Evolutionary conservation across 2,113 vertebrate species (phyloP).

Genomic region (Pomatorhinus ruficollis): DNA sequence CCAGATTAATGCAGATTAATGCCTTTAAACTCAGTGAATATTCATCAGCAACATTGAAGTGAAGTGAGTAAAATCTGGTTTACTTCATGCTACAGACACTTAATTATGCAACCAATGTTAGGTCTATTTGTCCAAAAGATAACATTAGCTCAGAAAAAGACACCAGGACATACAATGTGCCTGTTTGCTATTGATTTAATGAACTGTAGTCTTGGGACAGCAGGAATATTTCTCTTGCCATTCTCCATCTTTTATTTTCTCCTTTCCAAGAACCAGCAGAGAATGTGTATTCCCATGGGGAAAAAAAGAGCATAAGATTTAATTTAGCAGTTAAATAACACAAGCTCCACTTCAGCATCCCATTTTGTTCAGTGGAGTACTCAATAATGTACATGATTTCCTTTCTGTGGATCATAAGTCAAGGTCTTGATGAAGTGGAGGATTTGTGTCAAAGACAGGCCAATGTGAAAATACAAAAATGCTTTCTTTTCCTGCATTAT

Average conservation of each 20-base stretch:
- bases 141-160: background rate
- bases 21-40: background rate
- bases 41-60: rapidly evolving
- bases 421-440: background rate
- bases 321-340: background rate
- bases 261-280: background rate
- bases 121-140: background rate
- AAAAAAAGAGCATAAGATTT: background rate
- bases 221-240: background rate
- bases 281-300: background rate
- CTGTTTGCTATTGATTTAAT: background rate
- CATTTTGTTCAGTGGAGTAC: background rate
- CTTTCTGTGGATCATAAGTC: background rate
- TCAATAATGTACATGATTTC: background rate
- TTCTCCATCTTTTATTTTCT: background rate
- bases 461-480: background rate
- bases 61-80: background rate
- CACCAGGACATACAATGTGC: background rate
- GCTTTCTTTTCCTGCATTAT: background rate
- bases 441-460: background rate
- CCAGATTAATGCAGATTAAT: background rate
- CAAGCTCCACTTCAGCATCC: background rate
- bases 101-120: background rate
- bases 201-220: background rate
- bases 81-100: background rate